These are phyloP conservation scores for Narcine bancroftii DNA, from an alignment of 2,113 vertebrate genomes.

Conservation along the genomic window DNA sequence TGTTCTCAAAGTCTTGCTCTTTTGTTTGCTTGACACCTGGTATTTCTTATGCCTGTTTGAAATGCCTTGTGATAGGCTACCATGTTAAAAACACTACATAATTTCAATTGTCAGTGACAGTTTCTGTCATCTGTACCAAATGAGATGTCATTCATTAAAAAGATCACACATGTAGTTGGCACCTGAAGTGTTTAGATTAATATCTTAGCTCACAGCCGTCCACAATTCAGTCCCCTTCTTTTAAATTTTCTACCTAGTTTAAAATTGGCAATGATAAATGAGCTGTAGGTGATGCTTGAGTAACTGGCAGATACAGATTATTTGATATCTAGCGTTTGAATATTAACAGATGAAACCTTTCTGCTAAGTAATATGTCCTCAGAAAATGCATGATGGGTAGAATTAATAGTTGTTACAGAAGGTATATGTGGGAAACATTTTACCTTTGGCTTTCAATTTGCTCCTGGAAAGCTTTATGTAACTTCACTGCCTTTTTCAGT, in stretches of 20 bases:
- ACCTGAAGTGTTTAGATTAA: neutral
- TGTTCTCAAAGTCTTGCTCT: neutral
- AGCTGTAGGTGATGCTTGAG: neutral
- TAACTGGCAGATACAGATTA: neutral
- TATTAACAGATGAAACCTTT: neutral
- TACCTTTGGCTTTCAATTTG: neutral
- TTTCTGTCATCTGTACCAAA: neutral
- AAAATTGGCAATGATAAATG: slow-evolving; percentile 6
- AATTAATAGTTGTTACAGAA: neutral
- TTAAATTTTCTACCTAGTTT: neutral
- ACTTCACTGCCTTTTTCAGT: too few species aligned
- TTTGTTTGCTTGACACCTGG: neutral
- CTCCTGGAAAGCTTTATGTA: neutral
- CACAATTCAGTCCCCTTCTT: neutral
- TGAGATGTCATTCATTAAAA: slow-evolving; percentile 18
- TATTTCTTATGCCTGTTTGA: neutral
- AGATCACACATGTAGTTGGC: slow-evolving; percentile 6
- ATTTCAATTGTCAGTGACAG: neutral
- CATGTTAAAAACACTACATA: slow-evolving; percentile 19
- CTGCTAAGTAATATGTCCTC: neutral
- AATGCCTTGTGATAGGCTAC: neutral
- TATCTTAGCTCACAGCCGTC: neutral
- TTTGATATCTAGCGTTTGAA: neutral
- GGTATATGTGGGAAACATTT: neutral
- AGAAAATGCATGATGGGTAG: too few species aligned